Evolutionary conservation across 2,888 invertebrate species (phyloP).

Genomic region (Hedya salicella): DNA sequence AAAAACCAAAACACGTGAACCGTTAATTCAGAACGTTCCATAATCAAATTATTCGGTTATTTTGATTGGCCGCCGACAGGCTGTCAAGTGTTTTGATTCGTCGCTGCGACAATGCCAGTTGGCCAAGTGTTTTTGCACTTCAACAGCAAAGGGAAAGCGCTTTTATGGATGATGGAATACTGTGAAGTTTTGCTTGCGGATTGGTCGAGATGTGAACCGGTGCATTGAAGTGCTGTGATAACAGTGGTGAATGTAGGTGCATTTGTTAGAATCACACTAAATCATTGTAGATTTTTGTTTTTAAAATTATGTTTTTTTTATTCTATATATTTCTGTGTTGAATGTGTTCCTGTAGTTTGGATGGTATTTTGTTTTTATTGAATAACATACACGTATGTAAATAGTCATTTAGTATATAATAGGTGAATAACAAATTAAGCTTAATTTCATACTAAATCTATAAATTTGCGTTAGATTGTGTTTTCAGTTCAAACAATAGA

Average conservation of each 20-base stretch:
- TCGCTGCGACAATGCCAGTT: constrained; percentile 71
- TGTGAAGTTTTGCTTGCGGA: constrained; percentile 48
- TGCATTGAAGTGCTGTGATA: constrained; percentile 76
- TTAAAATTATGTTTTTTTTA: constrained; percentile 15
- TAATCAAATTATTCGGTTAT: constrained; percentile 75
- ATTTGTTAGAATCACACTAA: constrained; percentile 74
- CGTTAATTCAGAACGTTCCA: constrained; percentile 66
- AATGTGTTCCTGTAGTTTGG: no score
- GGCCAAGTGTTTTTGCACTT: constrained; percentile 74
- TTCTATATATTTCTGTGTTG: no score
- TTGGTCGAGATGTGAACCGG: constrained; percentile 61
- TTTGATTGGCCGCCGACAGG: constrained; percentile 76
- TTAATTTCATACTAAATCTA: no score
- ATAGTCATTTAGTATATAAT: no score
- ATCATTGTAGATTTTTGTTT: constrained; percentile 55
- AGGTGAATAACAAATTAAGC: no score
- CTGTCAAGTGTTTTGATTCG: constrained; percentile 78
- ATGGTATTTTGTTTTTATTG: constrained; percentile 6
- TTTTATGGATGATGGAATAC: constrained; percentile 30
- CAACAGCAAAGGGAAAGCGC: constrained; percentile 43
- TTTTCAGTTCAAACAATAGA: no score
- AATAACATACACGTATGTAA: neutral
- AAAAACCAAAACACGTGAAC: constrained; percentile 44
- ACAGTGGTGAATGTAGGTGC: constrained; percentile 71
- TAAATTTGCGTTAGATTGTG: no score